Evolutionary conservation across 2,888 invertebrate species (phyloP).

Genomic region (Cephalotes varians): DNA sequence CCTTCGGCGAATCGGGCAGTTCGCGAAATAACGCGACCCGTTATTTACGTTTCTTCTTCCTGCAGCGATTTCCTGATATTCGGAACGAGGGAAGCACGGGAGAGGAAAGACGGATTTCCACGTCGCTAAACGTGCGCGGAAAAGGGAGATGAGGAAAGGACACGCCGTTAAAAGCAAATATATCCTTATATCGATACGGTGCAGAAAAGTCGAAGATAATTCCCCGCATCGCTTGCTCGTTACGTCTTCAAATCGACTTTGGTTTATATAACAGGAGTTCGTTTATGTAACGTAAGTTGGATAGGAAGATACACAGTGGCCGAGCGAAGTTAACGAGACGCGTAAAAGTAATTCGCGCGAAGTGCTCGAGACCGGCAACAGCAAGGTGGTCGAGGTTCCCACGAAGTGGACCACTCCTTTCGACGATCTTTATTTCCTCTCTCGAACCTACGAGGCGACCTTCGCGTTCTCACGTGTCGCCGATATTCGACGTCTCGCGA

Average conservation of each 20-base stretch:
- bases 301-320: conserved; percentile 14
- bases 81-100: neutral
- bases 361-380: too few relatives aligned
- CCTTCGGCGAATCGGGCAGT: conserved; percentile 22
- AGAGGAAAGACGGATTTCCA: neutral
- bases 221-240: neutral
- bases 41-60: conserved; percentile 20
- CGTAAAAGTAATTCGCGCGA: conserved; percentile 42
- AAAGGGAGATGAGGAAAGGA: neutral
- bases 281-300: conserved; percentile 39
- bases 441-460: neutral
- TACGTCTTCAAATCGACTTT: conserved; percentile 11
- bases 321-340: conserved; percentile 3
- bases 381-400: conserved; percentile 4
- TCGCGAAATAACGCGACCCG: conserved; percentile 27
- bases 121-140: neutral
- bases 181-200: neutral
- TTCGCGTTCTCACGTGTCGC: conserved; percentile 35
- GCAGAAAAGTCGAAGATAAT: conserved; percentile 12
- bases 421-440: conserved; percentile 12
- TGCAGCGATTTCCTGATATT: conserved; percentile 24
- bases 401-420: conserved; percentile 30
- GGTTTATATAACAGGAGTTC: conserved; percentile 34
- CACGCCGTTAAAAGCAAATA: neutral
- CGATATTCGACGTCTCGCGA: neutral